Percentiles rank a stretch among this genome's conserved stretches.
These are phyloP conservation scores for Listronotus bonariensis DNA, from an alignment of 1,140 invertebrate species.

Conservation along the genomic window DNA sequence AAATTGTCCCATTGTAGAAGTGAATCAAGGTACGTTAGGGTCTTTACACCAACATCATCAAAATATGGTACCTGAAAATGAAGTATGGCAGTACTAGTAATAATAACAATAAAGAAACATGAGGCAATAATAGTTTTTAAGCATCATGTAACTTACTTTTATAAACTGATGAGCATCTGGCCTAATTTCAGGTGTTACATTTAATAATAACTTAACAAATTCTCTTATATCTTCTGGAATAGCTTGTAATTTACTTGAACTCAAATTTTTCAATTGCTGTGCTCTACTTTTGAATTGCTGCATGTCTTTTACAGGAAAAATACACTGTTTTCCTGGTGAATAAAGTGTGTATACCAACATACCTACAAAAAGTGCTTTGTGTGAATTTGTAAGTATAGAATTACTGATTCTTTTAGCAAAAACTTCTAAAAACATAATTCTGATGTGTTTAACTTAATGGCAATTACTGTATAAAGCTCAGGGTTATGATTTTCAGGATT, in stretches of 20 bases:
- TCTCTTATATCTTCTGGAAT: conserved; percentile 81
- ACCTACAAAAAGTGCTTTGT: conserved; percentile 55
- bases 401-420: no score
- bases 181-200: conserved; percentile 76
- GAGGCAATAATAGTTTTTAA: no score
- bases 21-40: conserved; percentile 92
- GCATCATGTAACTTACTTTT: conserved; percentile 65
- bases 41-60: conserved; percentile 94
- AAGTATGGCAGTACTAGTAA: neutral
- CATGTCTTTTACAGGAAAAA: conserved; percentile 53
- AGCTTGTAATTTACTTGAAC: conserved; percentile 66
- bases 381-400: no score
- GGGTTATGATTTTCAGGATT: conserved; percentile 53
- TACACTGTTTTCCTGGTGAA: conserved; percentile 69
- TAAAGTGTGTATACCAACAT: conserved; percentile 82
- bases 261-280: conserved; percentile 67
- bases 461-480: no score
- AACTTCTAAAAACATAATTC: no score
- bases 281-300: conserved; percentile 61
- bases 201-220: conserved; percentile 85
- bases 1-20: conserved; percentile 97
- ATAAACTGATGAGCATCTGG: conserved; percentile 91
- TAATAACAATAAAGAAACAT: no score
- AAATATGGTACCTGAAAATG: conserved; percentile 84
- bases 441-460: no score